phyloP scores from a whole-genome alignment of 2,113 vertebrate genomes.

The Pica pica region DNA sequence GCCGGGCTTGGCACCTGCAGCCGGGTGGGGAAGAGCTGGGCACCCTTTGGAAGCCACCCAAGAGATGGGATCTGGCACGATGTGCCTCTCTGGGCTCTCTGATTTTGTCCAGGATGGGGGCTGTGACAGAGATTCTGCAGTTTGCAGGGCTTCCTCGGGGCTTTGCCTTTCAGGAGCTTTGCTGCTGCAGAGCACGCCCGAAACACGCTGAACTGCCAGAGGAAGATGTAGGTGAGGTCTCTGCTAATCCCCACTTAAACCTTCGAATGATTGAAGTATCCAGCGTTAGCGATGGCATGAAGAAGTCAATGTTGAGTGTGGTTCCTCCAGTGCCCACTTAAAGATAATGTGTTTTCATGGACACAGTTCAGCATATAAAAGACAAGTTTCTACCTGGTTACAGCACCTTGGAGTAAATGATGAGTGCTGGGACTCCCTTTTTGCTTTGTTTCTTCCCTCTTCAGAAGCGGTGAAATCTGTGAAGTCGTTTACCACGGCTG shows the following conservation, averaged over 20 bases:
- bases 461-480: not conserved
- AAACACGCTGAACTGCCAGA: not conserved
- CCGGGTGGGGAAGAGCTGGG: not conserved
- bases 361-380: constrained; percentile 30
- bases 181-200: not conserved
- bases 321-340: constrained; percentile 35
- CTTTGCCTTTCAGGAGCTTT: not conserved
- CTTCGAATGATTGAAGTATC: not conserved
- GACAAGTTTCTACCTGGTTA: constrained; percentile 1
- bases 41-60: not conserved
- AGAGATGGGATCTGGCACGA: fast-evolving
- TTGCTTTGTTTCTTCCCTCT: not conserved
- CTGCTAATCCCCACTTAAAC: not conserved
- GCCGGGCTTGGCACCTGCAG: not conserved
- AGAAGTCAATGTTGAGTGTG: not conserved
- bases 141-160: not conserved
- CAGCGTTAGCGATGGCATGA: not conserved
- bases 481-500: not conserved
- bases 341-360: constrained; percentile 25
- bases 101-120: not conserved
- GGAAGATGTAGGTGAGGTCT: not conserved
- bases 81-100: fast-evolving
- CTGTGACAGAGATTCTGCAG: not conserved
- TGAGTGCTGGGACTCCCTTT: not conserved
- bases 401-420: constrained; percentile 38